These are phyloP conservation scores for Dendrocopos noguchii DNA, from an alignment of 2,113 vertebrate genomes.

Conservation along the genomic window DNA sequence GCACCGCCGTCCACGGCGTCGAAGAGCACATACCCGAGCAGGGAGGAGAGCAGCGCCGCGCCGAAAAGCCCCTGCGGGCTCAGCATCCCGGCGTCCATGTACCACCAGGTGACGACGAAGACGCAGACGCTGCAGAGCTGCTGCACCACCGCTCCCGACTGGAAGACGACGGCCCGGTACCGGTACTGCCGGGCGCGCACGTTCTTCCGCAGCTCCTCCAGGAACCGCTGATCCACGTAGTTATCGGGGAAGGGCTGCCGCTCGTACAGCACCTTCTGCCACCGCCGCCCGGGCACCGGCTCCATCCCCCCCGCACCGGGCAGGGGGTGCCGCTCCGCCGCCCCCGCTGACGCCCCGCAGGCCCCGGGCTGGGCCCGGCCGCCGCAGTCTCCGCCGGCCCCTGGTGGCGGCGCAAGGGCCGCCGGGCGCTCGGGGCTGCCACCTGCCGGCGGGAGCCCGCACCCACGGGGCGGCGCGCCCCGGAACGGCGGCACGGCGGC, in stretches of 20 bases:
- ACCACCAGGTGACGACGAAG: conserved; percentile 92
- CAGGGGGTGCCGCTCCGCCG: accelerated
- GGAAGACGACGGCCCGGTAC: conserved; percentile 89
- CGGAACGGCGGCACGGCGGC: too few relatives aligned
- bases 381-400: not conserved
- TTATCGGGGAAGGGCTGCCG: conserved; percentile 93
- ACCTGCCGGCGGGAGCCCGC: not conserved
- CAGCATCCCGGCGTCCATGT: conserved; percentile 90
- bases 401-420: not conserved
- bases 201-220: conserved; percentile 91
- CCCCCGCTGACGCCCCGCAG: too few relatives aligned
- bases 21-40: conserved; percentile 88
- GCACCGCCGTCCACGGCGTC: conserved; percentile 75
- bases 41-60: conserved; percentile 76
- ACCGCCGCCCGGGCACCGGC: conserved; percentile 52
- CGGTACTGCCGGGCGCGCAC: conserved; percentile 87
- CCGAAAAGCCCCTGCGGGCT: conserved; percentile 83
- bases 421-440: conserved; percentile 6
- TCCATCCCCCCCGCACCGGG: not conserved
- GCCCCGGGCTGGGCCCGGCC: too few relatives aligned
- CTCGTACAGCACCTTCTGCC: conserved; percentile 93
- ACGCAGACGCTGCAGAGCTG: conserved; percentile 93
- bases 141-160: conserved; percentile 90
- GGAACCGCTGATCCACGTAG: conserved; percentile 92
- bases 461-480: not conserved